Percentiles rank a stretch among this genome's conserved stretches.
These are phyloP conservation scores for Romanogobio albipinnatus DNA, from an alignment of 2,113 vertebrate species.

Conservation along the genomic window DNA sequence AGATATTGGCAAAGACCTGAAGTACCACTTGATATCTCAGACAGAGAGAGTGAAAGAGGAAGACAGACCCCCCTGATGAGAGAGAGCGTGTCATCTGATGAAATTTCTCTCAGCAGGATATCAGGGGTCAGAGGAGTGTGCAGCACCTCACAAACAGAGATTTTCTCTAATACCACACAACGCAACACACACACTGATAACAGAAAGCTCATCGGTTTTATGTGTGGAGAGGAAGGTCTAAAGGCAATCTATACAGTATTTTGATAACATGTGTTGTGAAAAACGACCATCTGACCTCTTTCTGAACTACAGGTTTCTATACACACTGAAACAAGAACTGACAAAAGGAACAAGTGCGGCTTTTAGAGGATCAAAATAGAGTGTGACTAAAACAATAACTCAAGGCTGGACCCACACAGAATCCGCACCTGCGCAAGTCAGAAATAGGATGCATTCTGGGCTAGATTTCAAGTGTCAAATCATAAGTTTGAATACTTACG, in stretches of 20 bases:
- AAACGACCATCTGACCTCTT: constrained; percentile 29
- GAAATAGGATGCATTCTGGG: background rate
- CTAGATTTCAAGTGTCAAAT: too few relatives aligned
- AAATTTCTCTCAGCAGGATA: constrained; percentile 74
- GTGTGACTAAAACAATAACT: constrained; percentile 20
- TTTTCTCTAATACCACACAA: constrained; percentile 38
- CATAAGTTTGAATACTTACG: too few relatives aligned
- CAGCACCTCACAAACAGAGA: constrained; percentile 31
- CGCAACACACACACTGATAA: background rate
- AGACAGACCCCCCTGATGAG: constrained; percentile 60
- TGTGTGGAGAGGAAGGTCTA: constrained; percentile 15
- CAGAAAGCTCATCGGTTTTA: constrained; percentile 13
- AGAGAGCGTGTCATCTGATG: constrained; percentile 75
- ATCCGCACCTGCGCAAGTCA: background rate
- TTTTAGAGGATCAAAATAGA: constrained; percentile 4
- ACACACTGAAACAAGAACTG: background rate
- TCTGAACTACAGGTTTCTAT: background rate
- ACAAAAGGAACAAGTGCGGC: constrained; percentile 1
- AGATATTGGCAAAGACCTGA: constrained; percentile 29
- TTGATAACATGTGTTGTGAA: constrained; percentile 35
- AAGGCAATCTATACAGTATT: constrained; percentile 36
- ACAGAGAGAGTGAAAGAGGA: constrained; percentile 13
- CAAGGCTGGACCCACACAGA: background rate
- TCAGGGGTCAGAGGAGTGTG: constrained; percentile 70
- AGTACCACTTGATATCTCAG: constrained; percentile 26